These are phyloP conservation scores for Micropoecilia bifurca DNA, from an alignment of 2,797 vertebrate species.

Conservation along the genomic window DNA sequence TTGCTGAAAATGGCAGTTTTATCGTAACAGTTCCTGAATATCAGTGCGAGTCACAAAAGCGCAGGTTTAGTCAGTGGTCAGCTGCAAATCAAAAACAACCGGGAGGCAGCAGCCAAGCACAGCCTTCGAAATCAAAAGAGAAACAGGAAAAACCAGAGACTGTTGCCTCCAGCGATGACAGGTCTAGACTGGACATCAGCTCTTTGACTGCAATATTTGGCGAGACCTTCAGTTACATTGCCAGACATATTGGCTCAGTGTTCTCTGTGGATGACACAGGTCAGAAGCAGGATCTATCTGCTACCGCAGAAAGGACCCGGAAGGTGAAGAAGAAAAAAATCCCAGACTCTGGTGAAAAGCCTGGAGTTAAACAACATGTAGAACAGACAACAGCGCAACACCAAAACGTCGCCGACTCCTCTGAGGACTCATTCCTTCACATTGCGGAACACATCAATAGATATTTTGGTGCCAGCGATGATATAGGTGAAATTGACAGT, in stretches of 20 bases:
- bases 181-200: constrained; percentile 64
- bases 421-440: constrained; percentile 72
- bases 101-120: constrained; percentile 18
- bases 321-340: constrained; percentile 40
- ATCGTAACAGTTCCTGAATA: constrained; percentile 39
- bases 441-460: constrained; percentile 77
- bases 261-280: constrained; percentile 54
- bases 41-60: constrained; percentile 43
- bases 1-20: constrained; percentile 20
- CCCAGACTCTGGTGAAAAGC: constrained; percentile 19
- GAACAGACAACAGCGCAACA: constrained; percentile 17
- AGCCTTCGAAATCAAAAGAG: constrained; percentile 17
- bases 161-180: constrained; percentile 12
- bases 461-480: constrained; percentile 75
- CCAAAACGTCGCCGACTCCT: constrained; percentile 28
- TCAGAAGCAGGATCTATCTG: constrained; percentile 18
- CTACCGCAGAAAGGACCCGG: constrained; percentile 9
- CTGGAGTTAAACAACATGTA: constrained; percentile 12
- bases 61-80: constrained; percentile 35
- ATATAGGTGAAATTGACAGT: constrained; percentile 34
- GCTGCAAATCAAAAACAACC: constrained; percentile 24
- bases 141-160: constrained; percentile 26
- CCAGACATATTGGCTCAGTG: constrained; percentile 75
- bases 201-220: constrained; percentile 75
- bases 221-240: constrained; percentile 77